These are phyloP conservation scores for Babylonia areolata DNA, from an alignment of 1,140 invertebrate species.

Conservation along the genomic window DNA sequence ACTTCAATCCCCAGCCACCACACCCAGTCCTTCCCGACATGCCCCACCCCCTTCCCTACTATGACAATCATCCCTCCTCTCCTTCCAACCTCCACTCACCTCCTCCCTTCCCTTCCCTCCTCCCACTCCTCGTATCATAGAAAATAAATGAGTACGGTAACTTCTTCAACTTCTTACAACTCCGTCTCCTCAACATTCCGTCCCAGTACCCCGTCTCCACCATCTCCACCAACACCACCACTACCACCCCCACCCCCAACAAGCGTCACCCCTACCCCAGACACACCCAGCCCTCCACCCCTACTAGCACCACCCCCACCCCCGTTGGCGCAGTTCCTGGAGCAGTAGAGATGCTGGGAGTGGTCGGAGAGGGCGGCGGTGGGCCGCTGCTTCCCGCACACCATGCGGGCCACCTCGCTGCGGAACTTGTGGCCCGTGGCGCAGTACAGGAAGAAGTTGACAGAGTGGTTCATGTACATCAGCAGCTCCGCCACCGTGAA, in stretches of 20 bases:
- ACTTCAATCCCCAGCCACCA: too few relatives aligned
- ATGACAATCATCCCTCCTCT: too few relatives aligned
- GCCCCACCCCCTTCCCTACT: too few relatives aligned
- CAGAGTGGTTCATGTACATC: constrained; percentile 75
- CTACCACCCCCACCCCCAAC: background rate
- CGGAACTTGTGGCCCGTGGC: constrained; percentile 74
- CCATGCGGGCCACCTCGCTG: constrained; percentile 63
- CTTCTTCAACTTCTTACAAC: too few relatives aligned
- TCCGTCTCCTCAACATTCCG: too few relatives aligned
- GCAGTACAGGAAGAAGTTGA: constrained; percentile 76
- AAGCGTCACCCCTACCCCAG: background rate
- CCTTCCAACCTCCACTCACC: too few relatives aligned
- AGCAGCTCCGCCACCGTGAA: constrained; percentile 67
- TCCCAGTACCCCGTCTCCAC: background rate
- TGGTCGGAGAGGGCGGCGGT: constrained; percentile 37
- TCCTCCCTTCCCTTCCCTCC: too few relatives aligned
- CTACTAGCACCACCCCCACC: background rate
- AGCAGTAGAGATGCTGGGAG: constrained; percentile 53
- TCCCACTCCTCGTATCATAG: too few relatives aligned
- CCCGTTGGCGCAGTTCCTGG: background rate
- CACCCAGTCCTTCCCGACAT: too few relatives aligned
- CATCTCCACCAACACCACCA: background rate
- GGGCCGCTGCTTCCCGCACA: constrained; percentile 55
- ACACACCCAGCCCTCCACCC: background rate
- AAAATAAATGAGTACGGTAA: too few relatives aligned